These are phyloP conservation scores for Drosophila virilis DNA, from an alignment of 1,140 invertebrate species.

Conservation along the genomic window DNA sequence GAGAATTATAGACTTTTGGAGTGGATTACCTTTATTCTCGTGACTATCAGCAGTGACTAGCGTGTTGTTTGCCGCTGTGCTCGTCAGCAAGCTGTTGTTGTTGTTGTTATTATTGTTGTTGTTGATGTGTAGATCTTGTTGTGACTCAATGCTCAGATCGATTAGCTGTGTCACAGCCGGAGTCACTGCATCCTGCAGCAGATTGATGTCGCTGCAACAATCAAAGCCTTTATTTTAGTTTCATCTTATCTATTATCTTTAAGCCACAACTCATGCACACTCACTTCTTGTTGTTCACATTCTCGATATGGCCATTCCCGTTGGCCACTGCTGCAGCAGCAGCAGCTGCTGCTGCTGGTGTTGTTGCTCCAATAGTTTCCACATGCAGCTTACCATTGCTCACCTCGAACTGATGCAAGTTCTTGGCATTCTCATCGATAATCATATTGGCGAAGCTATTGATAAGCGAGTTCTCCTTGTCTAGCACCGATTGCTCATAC, in stretches of 20 bases:
- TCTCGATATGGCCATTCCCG: constrained; percentile 83
- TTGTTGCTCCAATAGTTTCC: constrained; percentile 23
- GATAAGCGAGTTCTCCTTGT: constrained; percentile 83
- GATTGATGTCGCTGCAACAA: constrained; percentile 74
- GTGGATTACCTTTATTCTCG: constrained; percentile 82
- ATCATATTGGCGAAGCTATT: constrained; percentile 83
- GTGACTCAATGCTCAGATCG: constrained; percentile 83
- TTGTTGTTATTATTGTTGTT: constrained; percentile 71
- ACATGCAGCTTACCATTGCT: constrained; percentile 78
- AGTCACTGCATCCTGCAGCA: constrained; percentile 73
- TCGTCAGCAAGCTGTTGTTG: constrained; percentile 83
- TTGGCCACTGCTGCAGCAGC: constrained; percentile 37
- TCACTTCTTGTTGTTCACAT: constrained; percentile 84
- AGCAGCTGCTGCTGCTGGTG: not conserved
- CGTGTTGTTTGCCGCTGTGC: constrained; percentile 79
- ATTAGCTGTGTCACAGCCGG: constrained; percentile 77
- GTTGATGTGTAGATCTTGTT: constrained; percentile 80
- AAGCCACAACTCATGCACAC: constrained; percentile 17
- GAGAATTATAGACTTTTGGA: not conserved
- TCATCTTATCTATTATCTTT: not conserved
- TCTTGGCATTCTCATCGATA: constrained; percentile 82
- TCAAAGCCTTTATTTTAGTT: not conserved
- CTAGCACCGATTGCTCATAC: constrained; percentile 83
- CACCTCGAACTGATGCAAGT: constrained; percentile 75
- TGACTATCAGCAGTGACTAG: constrained; percentile 85